Evolutionary conservation across 2,888 invertebrate genomes (phyloP).

Genomic region (Hirtodrosophila duncani): DNA sequence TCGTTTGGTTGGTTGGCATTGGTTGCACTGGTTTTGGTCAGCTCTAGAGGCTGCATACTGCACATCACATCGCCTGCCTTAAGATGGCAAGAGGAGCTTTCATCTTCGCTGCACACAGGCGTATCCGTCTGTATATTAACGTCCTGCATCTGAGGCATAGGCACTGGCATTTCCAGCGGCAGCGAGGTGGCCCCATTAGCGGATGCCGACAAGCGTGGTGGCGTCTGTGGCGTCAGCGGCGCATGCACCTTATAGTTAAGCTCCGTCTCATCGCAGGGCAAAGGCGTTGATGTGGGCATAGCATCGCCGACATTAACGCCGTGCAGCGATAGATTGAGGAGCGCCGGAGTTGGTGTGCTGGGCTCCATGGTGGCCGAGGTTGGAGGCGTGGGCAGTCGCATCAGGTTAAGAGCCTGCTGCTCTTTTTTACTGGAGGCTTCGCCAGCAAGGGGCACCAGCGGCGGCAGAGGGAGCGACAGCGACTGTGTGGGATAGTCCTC

Average conservation of each 20-base stretch:
- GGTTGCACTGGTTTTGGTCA: conserved; percentile 60
- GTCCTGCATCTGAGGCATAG: conserved; percentile 84
- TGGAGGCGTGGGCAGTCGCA: conserved; percentile 74
- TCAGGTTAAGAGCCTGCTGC: conserved; percentile 69
- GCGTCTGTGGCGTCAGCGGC: conserved; percentile 65
- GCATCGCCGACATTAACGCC: conserved; percentile 24
- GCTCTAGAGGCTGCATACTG: conserved; percentile 61
- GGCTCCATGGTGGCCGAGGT: conserved; percentile 72
- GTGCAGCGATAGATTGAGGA: conserved; percentile 56
- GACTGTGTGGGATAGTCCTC: conserved; percentile 81
- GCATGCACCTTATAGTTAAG: conserved; percentile 59
- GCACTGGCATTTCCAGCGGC: not conserved
- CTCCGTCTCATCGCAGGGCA: conserved; percentile 45
- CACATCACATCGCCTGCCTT: conserved; percentile 3
- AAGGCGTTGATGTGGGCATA: conserved; percentile 13
- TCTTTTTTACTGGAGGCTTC: conserved; percentile 51
- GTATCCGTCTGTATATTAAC: conserved; percentile 91
- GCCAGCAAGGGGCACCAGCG: conserved; percentile 37
- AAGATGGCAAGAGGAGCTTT: conserved; percentile 65
- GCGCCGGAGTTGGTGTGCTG: conserved; percentile 39
- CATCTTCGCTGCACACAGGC: conserved; percentile 84
- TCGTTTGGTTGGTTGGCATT: conserved; percentile 38
- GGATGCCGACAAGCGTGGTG: conserved; percentile 53
- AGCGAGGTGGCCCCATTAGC: conserved; percentile 34
- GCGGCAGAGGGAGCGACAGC: conserved; percentile 41